Percentiles rank a stretch among this genome's conserved stretches.
Evolutionary conservation across 2,797 vertebrate species (phyloP).

Genomic region (Capromys pilorides): DNA sequence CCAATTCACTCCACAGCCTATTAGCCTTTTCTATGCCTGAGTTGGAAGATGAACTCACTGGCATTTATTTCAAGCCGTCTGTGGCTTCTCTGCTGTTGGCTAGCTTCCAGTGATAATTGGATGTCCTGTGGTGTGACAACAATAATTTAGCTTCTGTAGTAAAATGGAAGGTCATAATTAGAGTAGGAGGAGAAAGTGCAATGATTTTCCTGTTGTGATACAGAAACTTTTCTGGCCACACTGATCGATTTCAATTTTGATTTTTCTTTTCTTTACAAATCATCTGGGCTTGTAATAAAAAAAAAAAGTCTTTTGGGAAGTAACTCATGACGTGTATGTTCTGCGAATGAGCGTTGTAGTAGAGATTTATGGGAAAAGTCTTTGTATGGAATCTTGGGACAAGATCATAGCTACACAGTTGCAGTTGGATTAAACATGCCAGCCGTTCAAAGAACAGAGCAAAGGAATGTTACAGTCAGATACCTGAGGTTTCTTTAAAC

Average conservation of each 20-base stretch:
- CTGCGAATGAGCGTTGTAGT: not conserved
- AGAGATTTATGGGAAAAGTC: not conserved
- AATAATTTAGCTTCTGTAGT: constrained; percentile 66
- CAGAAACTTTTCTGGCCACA: constrained; percentile 24
- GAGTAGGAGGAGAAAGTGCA: not conserved
- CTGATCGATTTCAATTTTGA: constrained; percentile 18
- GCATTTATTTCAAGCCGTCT: constrained; percentile 51
- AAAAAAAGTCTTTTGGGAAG: not conserved
- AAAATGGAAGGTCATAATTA: constrained; percentile 46
- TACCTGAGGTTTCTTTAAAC: not conserved
- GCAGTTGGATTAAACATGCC: not conserved
- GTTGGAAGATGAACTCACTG: constrained; percentile 35
- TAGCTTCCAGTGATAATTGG: constrained; percentile 61
- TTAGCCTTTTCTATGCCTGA: constrained; percentile 48
- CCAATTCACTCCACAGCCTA: constrained; percentile 40
- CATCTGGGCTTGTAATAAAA: not conserved
- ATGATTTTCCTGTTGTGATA: not conserved
- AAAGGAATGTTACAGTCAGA: not conserved
- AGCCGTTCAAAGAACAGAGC: constrained; percentile 32
- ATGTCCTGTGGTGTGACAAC: constrained; percentile 39
- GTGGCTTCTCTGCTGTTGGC: constrained; percentile 48
- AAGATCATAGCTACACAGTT: not conserved
- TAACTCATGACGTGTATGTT: not conserved
- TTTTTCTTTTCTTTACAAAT: not conserved
- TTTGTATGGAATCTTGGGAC: constrained; percentile 14